Evolutionary conservation across 2,797 vertebrate genomes (phyloP).

Genomic region (Acrossocheilus fasciatus): DNA sequence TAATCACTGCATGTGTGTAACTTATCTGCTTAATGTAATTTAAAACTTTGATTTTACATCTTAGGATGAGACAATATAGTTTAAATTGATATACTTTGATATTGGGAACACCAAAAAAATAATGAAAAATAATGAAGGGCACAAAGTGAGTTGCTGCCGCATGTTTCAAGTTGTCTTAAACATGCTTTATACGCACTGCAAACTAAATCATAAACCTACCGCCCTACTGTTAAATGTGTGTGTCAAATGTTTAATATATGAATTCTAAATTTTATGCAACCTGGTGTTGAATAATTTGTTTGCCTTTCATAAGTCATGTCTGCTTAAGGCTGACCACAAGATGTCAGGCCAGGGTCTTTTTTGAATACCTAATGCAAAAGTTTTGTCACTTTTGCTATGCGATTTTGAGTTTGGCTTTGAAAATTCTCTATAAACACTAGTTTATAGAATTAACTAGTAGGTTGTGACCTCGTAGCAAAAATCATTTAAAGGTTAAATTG

Average conservation of each 20-base stretch:
- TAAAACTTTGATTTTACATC: neutral
- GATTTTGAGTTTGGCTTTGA: neutral
- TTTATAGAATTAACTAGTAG: neutral
- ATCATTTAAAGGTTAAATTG: neutral
- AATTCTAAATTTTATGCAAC: neutral
- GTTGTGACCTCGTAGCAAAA: neutral
- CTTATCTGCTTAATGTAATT: neutral
- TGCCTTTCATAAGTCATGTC: neutral
- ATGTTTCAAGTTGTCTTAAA: neutral
- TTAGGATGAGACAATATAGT: neutral
- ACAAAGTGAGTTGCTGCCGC: neutral
- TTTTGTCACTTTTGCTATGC: neutral
- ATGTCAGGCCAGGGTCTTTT: slow-evolving; percentile 45
- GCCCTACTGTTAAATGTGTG: neutral
- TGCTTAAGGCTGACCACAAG: slow-evolving; percentile 47
- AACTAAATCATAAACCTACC: neutral
- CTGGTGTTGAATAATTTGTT: neutral
- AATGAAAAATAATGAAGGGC: neutral
- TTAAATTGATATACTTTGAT: neutral
- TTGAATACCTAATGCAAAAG: neutral
- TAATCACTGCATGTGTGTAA: neutral
- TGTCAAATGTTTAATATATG: neutral
- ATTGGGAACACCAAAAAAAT: neutral
- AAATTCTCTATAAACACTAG: neutral
- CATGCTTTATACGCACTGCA: neutral